A percentile compares a stretch with the other conserved stretches of the same genome.
Conservation (phyloP, 2,888 invertebrate species). For the Rhyacophila evoluta region DNA sequence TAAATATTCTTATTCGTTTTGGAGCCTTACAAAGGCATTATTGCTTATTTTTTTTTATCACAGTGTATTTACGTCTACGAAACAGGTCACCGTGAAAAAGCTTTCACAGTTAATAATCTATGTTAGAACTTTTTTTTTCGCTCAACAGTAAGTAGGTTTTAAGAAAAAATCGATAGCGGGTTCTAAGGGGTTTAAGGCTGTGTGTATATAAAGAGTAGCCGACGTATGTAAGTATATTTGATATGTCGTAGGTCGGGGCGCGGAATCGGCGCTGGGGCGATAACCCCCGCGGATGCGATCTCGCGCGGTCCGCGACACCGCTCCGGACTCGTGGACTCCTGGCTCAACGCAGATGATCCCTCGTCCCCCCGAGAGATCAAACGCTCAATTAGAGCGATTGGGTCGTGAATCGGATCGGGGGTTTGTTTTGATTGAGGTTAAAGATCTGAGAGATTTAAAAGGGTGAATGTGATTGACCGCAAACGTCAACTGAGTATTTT, state of each 20-base stretch:
- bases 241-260: conserved; percentile 37
- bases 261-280: conserved; percentile 29
- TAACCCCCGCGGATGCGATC: conserved; percentile 1
- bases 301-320: conserved; percentile 42
- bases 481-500: not conserved
- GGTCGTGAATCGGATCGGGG: not conserved
- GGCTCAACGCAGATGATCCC: not conserved
- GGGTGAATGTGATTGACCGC: not conserved
- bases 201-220: not conserved
- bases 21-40: too few species aligned
- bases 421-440: conserved; percentile 3
- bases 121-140: too few species aligned
- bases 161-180: not conserved
- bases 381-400: conserved; percentile 4
- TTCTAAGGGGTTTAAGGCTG: not conserved
- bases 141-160: too few species aligned
- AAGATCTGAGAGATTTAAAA: conserved; percentile 3
- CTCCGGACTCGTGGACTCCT: conserved; percentile 53
- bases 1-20: too few species aligned
- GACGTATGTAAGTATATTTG: not conserved
- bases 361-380: not conserved
- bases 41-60: too few species aligned
- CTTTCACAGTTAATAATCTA: too few species aligned
- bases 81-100: too few species aligned
- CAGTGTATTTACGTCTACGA: too few species aligned